Evolutionary conservation across 2,888 invertebrate species (phyloP), one percentile per base, ranked within the genome.

Genomic region (Nomada hirtipes): DNA sequence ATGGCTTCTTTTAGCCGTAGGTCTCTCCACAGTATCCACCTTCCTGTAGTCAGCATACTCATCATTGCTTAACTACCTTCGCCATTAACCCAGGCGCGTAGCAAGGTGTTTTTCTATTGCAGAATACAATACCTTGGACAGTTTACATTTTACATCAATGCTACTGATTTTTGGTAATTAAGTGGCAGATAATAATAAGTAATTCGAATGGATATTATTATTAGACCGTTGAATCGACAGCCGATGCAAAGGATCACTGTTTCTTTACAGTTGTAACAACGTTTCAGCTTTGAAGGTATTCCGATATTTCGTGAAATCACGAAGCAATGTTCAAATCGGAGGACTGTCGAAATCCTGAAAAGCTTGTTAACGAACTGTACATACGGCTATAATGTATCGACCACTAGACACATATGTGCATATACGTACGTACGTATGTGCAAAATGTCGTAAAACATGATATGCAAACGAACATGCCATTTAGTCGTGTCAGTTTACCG

Each of bases 221-320:
- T 57, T 15, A 57, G 7, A 13, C 10, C 20, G 4, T 23, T 13
- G 13, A 13, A 23, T 57, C 10, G 2, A 26, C 26, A 20, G 23
- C 13, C n/a, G n/a, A 20, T 23, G n/a, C 20, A 20, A 20, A 9
- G 11, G 4, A 11, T 20, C 29, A 64, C 44, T 69, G 70, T 65
- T 75, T 73, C 67, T 26, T 59, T 53, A 64, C 77, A 78, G 78
- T 79, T 80, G 80, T 50, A 53, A 50, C 60, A 70, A 26, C 36
- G 73, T 69, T 70, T 57, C 20, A 50, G n/a, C 59, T 59, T 63
- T 26, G 18, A 69, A 72, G 26, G 26, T 50, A 36, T 65, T 71
- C 50, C 65, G 47, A 78, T 75, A 71, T 72, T 76, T 61, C 10
- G 64, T 60, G 76, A 78, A 63, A 26, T 73, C 65, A 53, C 13